Base-by-base conservation (phyloP, 92 coral and sea anemone genomes). In the Desmophyllum pertusum region DNA sequence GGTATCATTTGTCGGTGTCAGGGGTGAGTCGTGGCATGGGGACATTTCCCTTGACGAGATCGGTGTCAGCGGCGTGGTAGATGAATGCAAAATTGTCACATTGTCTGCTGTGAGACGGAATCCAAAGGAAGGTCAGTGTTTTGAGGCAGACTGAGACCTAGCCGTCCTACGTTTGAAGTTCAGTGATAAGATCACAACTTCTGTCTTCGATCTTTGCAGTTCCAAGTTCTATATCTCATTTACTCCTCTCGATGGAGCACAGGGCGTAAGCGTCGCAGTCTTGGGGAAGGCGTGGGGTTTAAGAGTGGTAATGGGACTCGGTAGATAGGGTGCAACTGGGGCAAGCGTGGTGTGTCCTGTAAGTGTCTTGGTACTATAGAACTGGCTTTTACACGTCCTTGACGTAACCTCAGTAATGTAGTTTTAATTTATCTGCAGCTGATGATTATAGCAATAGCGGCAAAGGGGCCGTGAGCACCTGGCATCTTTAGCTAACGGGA, bases 31-130 rank as follows among this genome's bases (percentile, higher is more conserved):
- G 25, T 88, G 57, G 73, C 62, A 66, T 41, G 84, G 94, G 21
- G 97, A 93, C 80, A 85, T 93, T 52, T 81, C 89, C 15, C 36
- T 93, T 53, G 97, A 93, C 51, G 88, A 88, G 39, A 66, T 93
- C 57, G 69, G 61, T 14, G 48, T 82, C 51, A 31, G 33, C 42
- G 86, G 33, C 42, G 86, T 72, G 52, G 70, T 27, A 39, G 39
- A 71, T 21, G 79, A 71, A 25, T 82, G 86, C 72, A 40, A 81
- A 37, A 46, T 6, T 30, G 27, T 72, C 7, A 31, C 1, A 66
- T 23, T 0, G 23, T 7, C n/a, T 0, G 71, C 30, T 14, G 65
- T 39, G 10, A 55, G 30, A 27, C 3, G 6, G 0, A 82, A 82
- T 23, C 78, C 71, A 43, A 61, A 59, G 18, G 86, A 82, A 21